Percentiles rank a stretch among this genome's conserved stretches.
Evolutionary conservation across 2,113 vertebrate species (phyloP).

Genomic region (Corythoichthys haematopterus): DNA sequence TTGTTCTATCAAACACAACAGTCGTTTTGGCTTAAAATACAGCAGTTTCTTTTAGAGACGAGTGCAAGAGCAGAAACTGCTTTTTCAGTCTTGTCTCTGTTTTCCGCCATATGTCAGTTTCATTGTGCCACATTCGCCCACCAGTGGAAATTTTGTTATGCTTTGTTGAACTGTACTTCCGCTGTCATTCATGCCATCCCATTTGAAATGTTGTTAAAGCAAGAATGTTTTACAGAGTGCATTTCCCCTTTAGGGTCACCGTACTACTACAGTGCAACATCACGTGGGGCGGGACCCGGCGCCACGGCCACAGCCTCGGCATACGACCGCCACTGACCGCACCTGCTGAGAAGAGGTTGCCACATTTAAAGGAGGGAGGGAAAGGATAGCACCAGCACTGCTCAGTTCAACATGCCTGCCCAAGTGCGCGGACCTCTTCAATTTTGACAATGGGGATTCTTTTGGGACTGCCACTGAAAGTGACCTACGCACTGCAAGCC

Average conservation of each 20-base stretch:
- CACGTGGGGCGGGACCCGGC: slow-evolving; percentile 83
- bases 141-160: neutral
- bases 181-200: neutral
- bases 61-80: no score
- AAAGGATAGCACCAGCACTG: slow-evolving; percentile 59
- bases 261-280: slow-evolving; percentile 92
- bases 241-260: slow-evolving; percentile 79
- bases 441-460: slow-evolving; percentile 40
- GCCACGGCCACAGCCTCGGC: slow-evolving; percentile 82
- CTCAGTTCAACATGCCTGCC: slow-evolving; percentile 39
- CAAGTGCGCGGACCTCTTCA: slow-evolving; percentile 7
- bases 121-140: no score
- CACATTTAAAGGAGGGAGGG: slow-evolving; percentile 23
- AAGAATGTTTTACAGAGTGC: neutral
- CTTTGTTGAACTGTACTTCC: neutral
- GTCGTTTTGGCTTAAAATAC: no score
- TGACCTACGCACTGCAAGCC: slow-evolving; percentile 27
- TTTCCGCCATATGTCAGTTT: no score
- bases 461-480: slow-evolving; percentile 27
- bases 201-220: neutral
- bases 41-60: no score
- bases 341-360: slow-evolving; percentile 14
- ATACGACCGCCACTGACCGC: slow-evolving; percentile 91
- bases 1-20: no score
- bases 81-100: no score